Evolutionary conservation across 2,113 vertebrate species (phyloP).

Genomic region (Plectropomus leopardus): DNA sequence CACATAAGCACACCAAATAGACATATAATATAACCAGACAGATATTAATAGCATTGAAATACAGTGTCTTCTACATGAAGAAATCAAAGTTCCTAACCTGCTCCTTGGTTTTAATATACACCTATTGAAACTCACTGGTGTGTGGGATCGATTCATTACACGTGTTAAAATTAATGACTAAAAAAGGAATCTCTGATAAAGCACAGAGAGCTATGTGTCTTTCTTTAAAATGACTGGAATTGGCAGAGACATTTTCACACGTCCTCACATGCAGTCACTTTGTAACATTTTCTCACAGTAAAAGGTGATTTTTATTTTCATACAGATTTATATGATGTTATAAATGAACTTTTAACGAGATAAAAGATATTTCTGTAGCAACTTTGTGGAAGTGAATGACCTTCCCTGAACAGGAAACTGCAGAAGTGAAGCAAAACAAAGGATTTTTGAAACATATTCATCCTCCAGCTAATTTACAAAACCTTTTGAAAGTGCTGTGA

Average conservation of each 20-base stretch:
- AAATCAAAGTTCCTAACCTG: slow-evolving; percentile 27
- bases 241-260: slow-evolving; percentile 31
- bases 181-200: slow-evolving; percentile 28
- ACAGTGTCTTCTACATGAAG: slow-evolving; percentile 36
- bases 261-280: neutral
- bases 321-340: neutral
- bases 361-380: neutral
- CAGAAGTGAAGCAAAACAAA: neutral
- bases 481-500: neutral
- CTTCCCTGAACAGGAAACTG: neutral
- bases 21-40: slow-evolving; percentile 44
- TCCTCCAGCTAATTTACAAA: neutral
- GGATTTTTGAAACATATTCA: neutral
- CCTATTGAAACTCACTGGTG: slow-evolving; percentile 44
- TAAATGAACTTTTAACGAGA: slow-evolving; percentile 17
- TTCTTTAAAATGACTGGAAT: slow-evolving; percentile 20
- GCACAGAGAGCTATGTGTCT: slow-evolving; percentile 21
- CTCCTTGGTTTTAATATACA: slow-evolving; percentile 22
- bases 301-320: neutral
- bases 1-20: slow-evolving; percentile 4
- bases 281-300: neutral
- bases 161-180: slow-evolving; percentile 49
- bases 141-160: slow-evolving; percentile 63
- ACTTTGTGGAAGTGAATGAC: neutral
- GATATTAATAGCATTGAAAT: slow-evolving; percentile 50